These are phyloP conservation scores for Phymastichus coffea DNA, from an alignment of 1,140 invertebrate species.

Conservation along the genomic window DNA sequence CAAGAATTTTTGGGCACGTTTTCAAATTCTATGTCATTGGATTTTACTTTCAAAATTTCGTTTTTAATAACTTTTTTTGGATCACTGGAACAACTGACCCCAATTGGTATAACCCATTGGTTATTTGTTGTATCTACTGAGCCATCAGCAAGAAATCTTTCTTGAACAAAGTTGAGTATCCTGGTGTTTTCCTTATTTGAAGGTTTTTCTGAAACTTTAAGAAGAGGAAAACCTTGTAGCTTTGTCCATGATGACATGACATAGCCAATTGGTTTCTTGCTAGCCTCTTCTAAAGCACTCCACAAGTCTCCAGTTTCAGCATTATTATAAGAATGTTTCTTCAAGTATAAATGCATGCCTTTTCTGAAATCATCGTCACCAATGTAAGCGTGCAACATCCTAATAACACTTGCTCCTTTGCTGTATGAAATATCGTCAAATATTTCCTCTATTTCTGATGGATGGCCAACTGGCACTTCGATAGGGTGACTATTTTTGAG, in stretches of 20 bases:
- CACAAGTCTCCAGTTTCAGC: constrained; percentile 5
- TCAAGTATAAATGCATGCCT: constrained; percentile 62
- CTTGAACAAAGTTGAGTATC: constrained; percentile 70
- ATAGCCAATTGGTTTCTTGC: constrained; percentile 35
- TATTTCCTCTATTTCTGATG: constrained; percentile 56
- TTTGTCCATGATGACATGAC: constrained; percentile 59
- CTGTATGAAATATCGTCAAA: constrained; percentile 65
- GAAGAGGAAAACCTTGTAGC: constrained; percentile 55
- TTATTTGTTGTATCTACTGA: constrained; percentile 55
- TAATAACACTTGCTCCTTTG: constrained; percentile 68
- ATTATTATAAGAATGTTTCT: constrained; percentile 22
- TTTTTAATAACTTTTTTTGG: constrained; percentile 62
- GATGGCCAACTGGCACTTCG: constrained; percentile 46
- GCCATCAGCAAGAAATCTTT: constrained; percentile 82
- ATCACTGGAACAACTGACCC: constrained; percentile 69
- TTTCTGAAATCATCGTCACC: constrained; percentile 62
- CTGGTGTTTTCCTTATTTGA: constrained; percentile 58
- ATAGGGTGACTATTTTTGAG: constrained; percentile 6
- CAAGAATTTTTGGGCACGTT: constrained; percentile 71
- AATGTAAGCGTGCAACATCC: constrained; percentile 76
- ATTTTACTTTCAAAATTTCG: constrained; percentile 67
- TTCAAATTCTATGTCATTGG: constrained; percentile 65
- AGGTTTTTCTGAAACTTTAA: constrained; percentile 43
- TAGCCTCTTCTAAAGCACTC: background rate
- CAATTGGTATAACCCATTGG: constrained; percentile 83